Evolutionary conservation across 2,113 vertebrate species (phyloP).

Genomic region (Spea multiplicata): DNA sequence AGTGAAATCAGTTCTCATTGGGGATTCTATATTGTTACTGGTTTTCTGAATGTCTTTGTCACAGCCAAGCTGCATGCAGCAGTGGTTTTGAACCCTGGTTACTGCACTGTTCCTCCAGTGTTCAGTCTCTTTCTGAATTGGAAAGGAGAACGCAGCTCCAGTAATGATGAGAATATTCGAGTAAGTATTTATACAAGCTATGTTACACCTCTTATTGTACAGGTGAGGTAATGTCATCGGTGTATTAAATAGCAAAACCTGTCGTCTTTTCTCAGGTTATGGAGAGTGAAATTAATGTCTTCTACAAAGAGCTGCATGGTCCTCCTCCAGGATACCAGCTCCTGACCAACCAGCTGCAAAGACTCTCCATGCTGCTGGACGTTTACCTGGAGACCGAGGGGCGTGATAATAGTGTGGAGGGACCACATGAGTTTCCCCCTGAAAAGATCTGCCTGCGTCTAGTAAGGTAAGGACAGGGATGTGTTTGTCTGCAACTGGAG

Average conservation of each 20-base stretch:
- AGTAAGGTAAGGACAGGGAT: slow-evolving; percentile 72
- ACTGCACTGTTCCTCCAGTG: slow-evolving; percentile 82
- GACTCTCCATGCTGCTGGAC: slow-evolving; percentile 88
- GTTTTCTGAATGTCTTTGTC: neutral
- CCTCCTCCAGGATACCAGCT: slow-evolving; percentile 87
- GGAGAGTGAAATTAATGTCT: slow-evolving; percentile 91
- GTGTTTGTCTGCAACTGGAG: neutral
- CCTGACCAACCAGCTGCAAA: slow-evolving; percentile 93
- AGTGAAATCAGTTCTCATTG: too few relatives aligned
- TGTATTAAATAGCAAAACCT: neutral
- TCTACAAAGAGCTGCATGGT: slow-evolving; percentile 84
- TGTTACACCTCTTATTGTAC: neutral
- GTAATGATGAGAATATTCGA: slow-evolving; percentile 88
- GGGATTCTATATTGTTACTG: too few relatives aligned
- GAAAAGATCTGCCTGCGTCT: slow-evolving; percentile 97
- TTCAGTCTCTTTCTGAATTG: slow-evolving; percentile 93
- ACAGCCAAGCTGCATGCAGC: slow-evolving; percentile 85
- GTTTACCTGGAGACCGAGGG: slow-evolving; percentile 94
- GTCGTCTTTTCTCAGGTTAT: slow-evolving; percentile 73
- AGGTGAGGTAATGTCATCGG: neutral
- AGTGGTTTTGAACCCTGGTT: slow-evolving; percentile 85
- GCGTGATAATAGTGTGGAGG: slow-evolving; percentile 87
- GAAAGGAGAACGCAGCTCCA: slow-evolving; percentile 88
- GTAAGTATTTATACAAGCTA: slow-evolving; percentile 59
- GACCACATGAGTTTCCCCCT: slow-evolving; percentile 91